These are phyloP conservation scores for Leptopilina drosophilae DNA, from an alignment of 2,888 invertebrate species.

Conservation along the genomic window DNA sequence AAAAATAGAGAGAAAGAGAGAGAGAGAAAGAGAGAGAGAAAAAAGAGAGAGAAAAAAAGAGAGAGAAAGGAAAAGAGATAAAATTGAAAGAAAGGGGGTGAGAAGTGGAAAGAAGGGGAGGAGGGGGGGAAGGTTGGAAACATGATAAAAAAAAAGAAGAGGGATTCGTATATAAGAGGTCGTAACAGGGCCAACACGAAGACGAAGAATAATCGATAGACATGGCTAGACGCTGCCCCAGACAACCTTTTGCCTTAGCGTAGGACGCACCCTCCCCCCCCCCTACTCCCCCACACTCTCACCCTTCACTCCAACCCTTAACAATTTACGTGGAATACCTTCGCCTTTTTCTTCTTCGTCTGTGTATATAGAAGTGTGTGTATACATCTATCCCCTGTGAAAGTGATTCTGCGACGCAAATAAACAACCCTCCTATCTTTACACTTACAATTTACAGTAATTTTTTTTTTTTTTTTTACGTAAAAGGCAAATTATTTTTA, in stretches of 20 bases:
- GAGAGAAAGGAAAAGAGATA: slow-evolving; percentile 45
- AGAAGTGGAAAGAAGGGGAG: slow-evolving; percentile 47
- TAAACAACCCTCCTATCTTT: slow-evolving; percentile 7
- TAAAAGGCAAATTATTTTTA: not conserved
- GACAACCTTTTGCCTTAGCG: slow-evolving; percentile 75
- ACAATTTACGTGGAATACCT: slow-evolving; percentile 65
- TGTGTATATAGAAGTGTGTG: not conserved
- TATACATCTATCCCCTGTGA: not conserved
- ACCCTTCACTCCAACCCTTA: slow-evolving; percentile 62
- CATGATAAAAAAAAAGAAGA: slow-evolving; percentile 29
- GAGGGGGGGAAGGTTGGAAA: not conserved
- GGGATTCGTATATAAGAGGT: slow-evolving; percentile 55
- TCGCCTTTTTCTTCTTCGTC: slow-evolving; percentile 6
- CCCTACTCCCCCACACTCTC: slow-evolving; percentile 1
- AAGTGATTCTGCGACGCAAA: slow-evolving; percentile 29
- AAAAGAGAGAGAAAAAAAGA: no score
- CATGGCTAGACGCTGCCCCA: slow-evolving; percentile 77
- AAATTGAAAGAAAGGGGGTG: slow-evolving; percentile 42
- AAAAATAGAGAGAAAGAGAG: slow-evolving; percentile 40
- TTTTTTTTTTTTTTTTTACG: not conserved
- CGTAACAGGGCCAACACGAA: slow-evolving; percentile 67
- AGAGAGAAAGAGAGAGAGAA: no score
- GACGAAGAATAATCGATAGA: slow-evolving; percentile 77
- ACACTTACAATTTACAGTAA: not conserved
- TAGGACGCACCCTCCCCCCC: slow-evolving; percentile 61